Conservation (phyloP, 2,113 vertebrate species). For the Cranoglanis bouderius region DNA sequence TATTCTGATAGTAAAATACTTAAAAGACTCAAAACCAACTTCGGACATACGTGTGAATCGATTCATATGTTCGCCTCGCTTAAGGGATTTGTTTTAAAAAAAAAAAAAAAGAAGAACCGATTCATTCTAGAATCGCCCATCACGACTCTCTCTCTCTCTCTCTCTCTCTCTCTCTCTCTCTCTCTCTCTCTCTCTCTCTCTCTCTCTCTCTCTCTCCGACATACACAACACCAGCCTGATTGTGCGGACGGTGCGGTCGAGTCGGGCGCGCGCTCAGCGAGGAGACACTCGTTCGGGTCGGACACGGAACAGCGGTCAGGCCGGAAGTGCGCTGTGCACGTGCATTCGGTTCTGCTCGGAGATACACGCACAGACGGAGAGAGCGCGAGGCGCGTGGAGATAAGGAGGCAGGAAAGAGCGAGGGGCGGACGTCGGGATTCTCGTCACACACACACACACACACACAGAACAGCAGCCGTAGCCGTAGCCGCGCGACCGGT, state of each 20-base stretch:
- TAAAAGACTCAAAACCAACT: background rate
- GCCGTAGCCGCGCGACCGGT: background rate
- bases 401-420: background rate
- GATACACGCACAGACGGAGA: background rate
- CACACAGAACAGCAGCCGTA: background rate
- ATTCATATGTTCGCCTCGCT: background rate
- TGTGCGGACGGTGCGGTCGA: background rate
- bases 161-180: background rate
- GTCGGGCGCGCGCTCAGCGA: background rate
- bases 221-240: background rate
- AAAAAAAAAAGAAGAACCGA: background rate
- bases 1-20: background rate
- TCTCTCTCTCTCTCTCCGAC: background rate
- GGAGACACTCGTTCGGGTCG: background rate
- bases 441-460: background rate
- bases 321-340: slow-evolving; percentile 5
- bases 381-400: background rate
- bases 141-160: background rate
- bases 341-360: background rate
- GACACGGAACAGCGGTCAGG: background rate
- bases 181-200: background rate
- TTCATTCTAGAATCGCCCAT: background rate
- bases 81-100: background rate
- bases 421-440: background rate
- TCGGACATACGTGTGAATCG: background rate